Conservation (phyloP, 2,113 vertebrate species). For the Sus scrofa region T2T-Sscrofa CM000824.6:99060501-99061000, state of each 20-base stretch:
- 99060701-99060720: background rate
- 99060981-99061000: background rate
- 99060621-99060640: too few species aligned
- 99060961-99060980: background rate
- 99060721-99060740: background rate
- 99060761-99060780: background rate
- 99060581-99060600: too few species aligned
- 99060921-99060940: background rate
- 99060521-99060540: too few species aligned
- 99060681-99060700: constrained; percentile 22
- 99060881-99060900: too few species aligned
- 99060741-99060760: background rate
- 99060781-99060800: background rate
- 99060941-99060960: background rate
- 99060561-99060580: too few species aligned
- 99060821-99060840: background rate
- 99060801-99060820: background rate
- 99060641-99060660: background rate
- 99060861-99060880: too few species aligned
- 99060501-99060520: too few species aligned
- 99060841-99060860: background rate
- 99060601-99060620: too few species aligned
- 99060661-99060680: background rate
- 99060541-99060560: too few species aligned
- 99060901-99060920: background rate